Evolutionary conservation across 2,888 invertebrate genomes (phyloP).

Genomic region (Gryllus longicercus): DNA sequence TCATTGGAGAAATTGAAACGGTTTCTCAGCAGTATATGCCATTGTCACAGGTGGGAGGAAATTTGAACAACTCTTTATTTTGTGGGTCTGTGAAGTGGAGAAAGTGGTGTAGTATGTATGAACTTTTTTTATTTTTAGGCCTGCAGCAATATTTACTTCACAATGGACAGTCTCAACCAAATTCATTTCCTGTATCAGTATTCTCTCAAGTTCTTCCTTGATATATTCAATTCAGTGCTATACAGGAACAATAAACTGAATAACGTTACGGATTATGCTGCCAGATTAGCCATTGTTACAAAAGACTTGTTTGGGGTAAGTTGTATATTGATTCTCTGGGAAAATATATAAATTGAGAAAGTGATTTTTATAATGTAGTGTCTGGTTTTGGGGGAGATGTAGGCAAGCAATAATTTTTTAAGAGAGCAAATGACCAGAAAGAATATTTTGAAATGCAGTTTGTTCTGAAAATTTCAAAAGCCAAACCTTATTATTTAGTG

Average conservation of each 20-base stretch:
- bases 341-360: no score
- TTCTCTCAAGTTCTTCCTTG: conserved; percentile 97
- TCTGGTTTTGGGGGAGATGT: no score
- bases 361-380: no score
- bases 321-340: conserved; percentile 24
- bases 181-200: conserved; percentile 99
- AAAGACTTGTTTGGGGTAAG: conserved; percentile 86
- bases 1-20: conserved; percentile 96
- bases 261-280: conserved; percentile 77
- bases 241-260: conserved; percentile 75
- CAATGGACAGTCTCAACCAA: conserved; percentile 96
- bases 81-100: background rate
- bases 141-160: conserved; percentile 98
- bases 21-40: conserved; percentile 97
- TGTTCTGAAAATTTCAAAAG: no score
- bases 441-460: no score
- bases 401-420: no score
- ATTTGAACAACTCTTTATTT: background rate
- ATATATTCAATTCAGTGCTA: conserved; percentile 93
- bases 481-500: no score
- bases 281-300: conserved; percentile 83
- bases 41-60: conserved; percentile 67
- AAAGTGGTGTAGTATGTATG: background rate
- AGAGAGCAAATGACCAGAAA: no score
- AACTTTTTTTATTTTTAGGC: conserved; percentile 55